phyloP scores from a whole-genome alignment of 1,140 invertebrate species.

The Eumeta japonica region DNA sequence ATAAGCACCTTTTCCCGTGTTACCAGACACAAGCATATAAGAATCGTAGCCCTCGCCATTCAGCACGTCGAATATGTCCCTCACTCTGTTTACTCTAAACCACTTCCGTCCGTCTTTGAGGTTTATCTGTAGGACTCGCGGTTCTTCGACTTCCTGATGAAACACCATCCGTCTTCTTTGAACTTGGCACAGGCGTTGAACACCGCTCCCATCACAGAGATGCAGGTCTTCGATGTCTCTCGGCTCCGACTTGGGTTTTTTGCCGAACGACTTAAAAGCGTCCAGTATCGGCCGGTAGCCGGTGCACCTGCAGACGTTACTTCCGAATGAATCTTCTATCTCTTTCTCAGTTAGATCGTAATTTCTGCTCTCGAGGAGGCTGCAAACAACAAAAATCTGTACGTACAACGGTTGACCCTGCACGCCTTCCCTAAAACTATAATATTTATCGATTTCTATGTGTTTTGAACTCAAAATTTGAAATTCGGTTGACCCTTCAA shows the following conservation, averaged over 20 bases:
- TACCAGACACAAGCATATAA: conserved; percentile 64
- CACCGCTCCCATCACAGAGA: no score
- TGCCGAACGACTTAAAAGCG: conserved; percentile 69
- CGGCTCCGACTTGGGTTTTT: conserved; percentile 32
- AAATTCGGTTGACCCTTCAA: no score
- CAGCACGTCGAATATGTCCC: conserved; percentile 55
- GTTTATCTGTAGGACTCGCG: conserved; percentile 21
- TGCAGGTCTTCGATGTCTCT: conserved; percentile 34
- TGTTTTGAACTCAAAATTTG: no score
- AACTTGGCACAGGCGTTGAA: no score
- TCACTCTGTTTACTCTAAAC: conserved; percentile 44
- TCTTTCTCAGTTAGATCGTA: conserved; percentile 60
- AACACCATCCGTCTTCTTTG: conserved; percentile 33
- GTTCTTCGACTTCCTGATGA: conserved; percentile 19
- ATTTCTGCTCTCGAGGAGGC: conserved; percentile 41
- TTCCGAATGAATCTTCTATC: conserved; percentile 70
- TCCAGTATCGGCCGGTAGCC: conserved; percentile 79
- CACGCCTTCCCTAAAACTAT: no score
- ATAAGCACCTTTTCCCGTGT: conserved; percentile 51
- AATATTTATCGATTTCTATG: no score
- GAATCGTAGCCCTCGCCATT: conserved; percentile 21
- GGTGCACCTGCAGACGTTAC: conserved; percentile 80
- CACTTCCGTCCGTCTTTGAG: conserved; percentile 36
- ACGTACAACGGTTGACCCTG: no score
- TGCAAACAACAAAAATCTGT: conserved; percentile 15